phyloP scores from a whole-genome alignment of 2,113 vertebrate species.

The Malurus melanocephalus region DNA sequence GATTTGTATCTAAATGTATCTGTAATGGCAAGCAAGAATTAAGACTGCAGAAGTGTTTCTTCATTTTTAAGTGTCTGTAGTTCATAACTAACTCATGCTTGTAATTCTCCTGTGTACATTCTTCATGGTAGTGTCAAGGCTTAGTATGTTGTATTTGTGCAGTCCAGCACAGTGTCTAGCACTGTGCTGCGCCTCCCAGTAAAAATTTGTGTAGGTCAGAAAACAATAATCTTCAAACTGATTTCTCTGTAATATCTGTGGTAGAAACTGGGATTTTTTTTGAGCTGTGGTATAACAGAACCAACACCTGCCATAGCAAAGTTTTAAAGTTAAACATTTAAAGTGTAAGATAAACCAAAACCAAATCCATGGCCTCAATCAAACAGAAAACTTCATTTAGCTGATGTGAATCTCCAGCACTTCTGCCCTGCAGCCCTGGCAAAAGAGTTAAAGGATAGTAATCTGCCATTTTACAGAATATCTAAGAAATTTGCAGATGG shows the following conservation, averaged over 20 bases:
- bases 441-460: not conserved
- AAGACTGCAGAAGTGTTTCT: not conserved
- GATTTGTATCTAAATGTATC: not conserved
- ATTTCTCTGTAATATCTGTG: not conserved
- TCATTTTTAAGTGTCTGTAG: not conserved
- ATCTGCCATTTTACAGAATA: not conserved
- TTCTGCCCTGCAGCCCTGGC: not conserved
- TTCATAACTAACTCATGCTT: not conserved
- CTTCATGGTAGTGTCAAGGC: not conserved
- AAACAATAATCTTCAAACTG: not conserved
- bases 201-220: not conserved
- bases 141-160: not conserved
- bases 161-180: not conserved
- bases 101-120: not conserved
- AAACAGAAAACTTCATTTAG: not conserved
- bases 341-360: not conserved
- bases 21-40: not conserved
- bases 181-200: rapidly evolving
- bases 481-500: not conserved
- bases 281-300: not conserved
- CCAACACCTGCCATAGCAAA: not conserved
- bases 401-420: not conserved
- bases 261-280: not conserved
- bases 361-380: not conserved
- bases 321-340: not conserved